A percentile compares a stretch with the other conserved stretches of the same genome.
Evolutionary conservation across 2,888 invertebrate species (phyloP).

Genomic region (Entomobrya multifasciata): DNA sequence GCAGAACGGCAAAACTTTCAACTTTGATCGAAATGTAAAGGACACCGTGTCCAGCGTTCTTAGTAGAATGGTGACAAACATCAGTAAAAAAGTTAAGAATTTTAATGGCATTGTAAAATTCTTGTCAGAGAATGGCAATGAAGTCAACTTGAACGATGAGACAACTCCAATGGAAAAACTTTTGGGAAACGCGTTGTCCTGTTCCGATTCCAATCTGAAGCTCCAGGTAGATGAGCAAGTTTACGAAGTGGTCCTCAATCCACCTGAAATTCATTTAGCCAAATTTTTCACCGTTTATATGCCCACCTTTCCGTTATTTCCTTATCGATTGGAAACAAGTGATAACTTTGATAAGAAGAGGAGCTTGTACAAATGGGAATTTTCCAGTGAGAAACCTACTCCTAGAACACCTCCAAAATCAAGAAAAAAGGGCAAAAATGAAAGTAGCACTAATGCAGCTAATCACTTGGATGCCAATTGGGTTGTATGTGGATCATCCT

Average conservation of each 20-base stretch:
- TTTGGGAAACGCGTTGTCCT: background rate
- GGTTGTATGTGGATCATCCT: slow-evolving; percentile 29
- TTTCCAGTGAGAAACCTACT: slow-evolving; percentile 46
- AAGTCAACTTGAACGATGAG: background rate
- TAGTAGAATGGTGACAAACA: slow-evolving; percentile 73
- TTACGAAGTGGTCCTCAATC: slow-evolving; percentile 74
- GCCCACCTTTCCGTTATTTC: slow-evolving; percentile 75
- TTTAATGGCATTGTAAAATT: slow-evolving; percentile 67
- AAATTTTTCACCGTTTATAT: slow-evolving; percentile 71
- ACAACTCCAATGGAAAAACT: slow-evolving; percentile 8
- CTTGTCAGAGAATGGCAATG: background rate
- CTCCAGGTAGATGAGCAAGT: slow-evolving; percentile 71
- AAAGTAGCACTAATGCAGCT: background rate
- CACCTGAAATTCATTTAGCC: slow-evolving; percentile 76
- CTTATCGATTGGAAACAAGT: slow-evolving; percentile 75
- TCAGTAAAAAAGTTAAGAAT: slow-evolving; percentile 76
- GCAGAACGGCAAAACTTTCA: slow-evolving; percentile 82
- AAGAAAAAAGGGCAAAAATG: slow-evolving; percentile 48
- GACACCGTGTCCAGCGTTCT: slow-evolving; percentile 71
- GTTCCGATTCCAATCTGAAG: slow-evolving; percentile 16
- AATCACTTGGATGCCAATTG: background rate
- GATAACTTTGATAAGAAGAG: slow-evolving; percentile 67
- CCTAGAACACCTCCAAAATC: slow-evolving; percentile 24
- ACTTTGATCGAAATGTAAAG: slow-evolving; percentile 80
- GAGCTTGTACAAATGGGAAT: slow-evolving; percentile 76